Evolutionary conservation across 2,113 vertebrate species (phyloP).

Genomic region (Morone saxatilis): DNA sequence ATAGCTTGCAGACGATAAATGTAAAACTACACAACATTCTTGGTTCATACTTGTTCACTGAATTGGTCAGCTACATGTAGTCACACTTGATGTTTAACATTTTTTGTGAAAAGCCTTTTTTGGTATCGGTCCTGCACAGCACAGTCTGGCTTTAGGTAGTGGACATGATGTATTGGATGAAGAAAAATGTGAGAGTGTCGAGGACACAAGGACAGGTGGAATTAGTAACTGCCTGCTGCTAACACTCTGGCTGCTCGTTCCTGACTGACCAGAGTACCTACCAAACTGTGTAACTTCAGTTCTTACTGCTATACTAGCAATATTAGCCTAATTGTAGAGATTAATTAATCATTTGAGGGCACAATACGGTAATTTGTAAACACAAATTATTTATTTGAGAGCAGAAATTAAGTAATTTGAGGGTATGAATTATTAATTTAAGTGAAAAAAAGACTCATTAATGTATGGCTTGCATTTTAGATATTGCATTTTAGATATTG

Average conservation of each 20-base stretch:
- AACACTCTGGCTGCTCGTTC: not conserved
- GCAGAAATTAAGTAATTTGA: slow-evolving; percentile 28
- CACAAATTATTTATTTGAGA: slow-evolving; percentile 20
- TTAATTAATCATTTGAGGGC: slow-evolving; percentile 13
- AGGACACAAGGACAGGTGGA: not conserved
- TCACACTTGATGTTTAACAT: too few species aligned
- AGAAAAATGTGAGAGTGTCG: not conserved
- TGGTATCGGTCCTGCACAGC: not conserved
- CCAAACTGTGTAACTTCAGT: not conserved
- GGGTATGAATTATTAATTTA: slow-evolving; percentile 31
- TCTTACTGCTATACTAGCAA: slow-evolving; percentile 11
- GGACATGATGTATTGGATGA: not conserved
- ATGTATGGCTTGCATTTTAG: slow-evolving; percentile 13
- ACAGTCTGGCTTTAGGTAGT: not conserved
- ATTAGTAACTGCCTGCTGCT: not conserved
- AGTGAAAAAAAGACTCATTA: not conserved
- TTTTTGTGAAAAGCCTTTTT: not conserved
- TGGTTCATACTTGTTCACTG: not conserved
- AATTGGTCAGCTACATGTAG: not conserved
- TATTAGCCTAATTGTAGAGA: slow-evolving; percentile 32
- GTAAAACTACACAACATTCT: not conserved
- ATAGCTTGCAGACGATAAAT: too few species aligned
- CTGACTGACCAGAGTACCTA: not conserved
- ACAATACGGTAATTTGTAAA: slow-evolving; percentile 6
- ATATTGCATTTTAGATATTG: slow-evolving; percentile 24